phyloP scores from a whole-genome alignment of 2,113 vertebrate genomes.

The Sander lucioperca region DNA sequence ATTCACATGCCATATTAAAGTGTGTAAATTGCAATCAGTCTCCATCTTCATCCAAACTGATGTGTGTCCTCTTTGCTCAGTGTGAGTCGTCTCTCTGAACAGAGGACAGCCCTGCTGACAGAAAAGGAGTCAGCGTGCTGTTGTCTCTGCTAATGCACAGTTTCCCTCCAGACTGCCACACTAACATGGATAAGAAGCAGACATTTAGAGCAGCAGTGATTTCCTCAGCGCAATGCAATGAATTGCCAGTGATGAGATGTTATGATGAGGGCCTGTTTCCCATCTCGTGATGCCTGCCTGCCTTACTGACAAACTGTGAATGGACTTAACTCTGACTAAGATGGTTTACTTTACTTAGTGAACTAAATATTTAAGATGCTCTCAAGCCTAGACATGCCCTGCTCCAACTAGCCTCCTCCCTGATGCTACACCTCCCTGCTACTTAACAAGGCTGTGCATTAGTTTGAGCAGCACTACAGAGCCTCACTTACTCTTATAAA shows the following conservation, averaged over 20 bases:
- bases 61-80: slow-evolving; percentile 5
- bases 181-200: slow-evolving; percentile 61
- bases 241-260: slow-evolving; percentile 67
- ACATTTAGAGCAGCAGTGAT: slow-evolving; percentile 65
- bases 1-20: neutral
- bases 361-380: slow-evolving; percentile 43
- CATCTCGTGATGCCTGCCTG: slow-evolving; percentile 45
- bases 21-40: neutral
- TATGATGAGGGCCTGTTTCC: slow-evolving; percentile 72
- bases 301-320: slow-evolving; percentile 38
- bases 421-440: slow-evolving; percentile 40
- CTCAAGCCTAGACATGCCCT: slow-evolving; percentile 55
- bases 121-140: slow-evolving; percentile 25
- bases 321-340: slow-evolving; percentile 16
- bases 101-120: slow-evolving; percentile 17
- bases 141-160: slow-evolving; percentile 14
- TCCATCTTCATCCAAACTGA: neutral
- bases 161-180: slow-evolving; percentile 14
- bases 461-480: slow-evolving; percentile 27
- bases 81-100: neutral
- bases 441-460: slow-evolving; percentile 52
- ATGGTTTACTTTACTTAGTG: slow-evolving; percentile 37
- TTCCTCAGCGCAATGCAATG: slow-evolving; percentile 63
- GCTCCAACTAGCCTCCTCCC: slow-evolving; percentile 28
- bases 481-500: slow-evolving; percentile 24